Evolutionary conservation across 2,797 vertebrate genomes (phyloP).

Genomic region (Furcifer pardalis): DNA sequence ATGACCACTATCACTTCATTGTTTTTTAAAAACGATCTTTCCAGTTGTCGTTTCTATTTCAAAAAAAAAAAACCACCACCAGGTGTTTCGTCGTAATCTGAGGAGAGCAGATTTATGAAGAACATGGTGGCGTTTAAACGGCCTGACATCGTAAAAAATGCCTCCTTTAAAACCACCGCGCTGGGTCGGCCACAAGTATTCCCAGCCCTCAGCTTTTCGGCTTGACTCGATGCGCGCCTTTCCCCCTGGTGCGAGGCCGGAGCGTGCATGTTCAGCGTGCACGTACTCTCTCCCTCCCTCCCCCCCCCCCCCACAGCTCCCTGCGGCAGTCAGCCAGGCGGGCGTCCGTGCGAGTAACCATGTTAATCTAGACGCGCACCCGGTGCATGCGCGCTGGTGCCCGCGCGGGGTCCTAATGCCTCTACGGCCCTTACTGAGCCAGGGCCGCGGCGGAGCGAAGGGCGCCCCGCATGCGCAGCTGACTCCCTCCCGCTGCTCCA

Average conservation of each 20-base stretch:
- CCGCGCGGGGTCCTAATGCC: not conserved
- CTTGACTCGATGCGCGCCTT: not conserved
- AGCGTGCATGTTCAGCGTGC: conserved; percentile 10
- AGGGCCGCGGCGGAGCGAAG: not conserved
- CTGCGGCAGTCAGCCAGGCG: not conserved
- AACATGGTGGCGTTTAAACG: not conserved
- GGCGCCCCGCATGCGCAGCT: not conserved
- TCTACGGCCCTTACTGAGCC: conserved; percentile 11
- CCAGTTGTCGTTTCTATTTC: not conserved
- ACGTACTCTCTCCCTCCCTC: not conserved
- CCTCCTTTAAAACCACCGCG: not conserved
- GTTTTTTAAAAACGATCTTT: not conserved
- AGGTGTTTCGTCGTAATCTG: not conserved
- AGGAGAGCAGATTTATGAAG: not conserved
- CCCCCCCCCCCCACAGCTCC: too few species aligned
- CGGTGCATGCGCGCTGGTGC: conserved; percentile 34
- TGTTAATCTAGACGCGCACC: not conserved
- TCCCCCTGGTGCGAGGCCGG: not conserved
- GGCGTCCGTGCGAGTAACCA: conserved; percentile 21
- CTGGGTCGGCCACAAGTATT: not conserved
- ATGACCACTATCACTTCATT: not conserved
- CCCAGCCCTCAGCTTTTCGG: not conserved
- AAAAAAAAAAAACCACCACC: too few species aligned
- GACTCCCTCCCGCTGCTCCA: not conserved
- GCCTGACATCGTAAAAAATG: not conserved